Conservation (phyloP, 2,888 invertebrate genomes). For the Pemphredon lugubris region DNA sequence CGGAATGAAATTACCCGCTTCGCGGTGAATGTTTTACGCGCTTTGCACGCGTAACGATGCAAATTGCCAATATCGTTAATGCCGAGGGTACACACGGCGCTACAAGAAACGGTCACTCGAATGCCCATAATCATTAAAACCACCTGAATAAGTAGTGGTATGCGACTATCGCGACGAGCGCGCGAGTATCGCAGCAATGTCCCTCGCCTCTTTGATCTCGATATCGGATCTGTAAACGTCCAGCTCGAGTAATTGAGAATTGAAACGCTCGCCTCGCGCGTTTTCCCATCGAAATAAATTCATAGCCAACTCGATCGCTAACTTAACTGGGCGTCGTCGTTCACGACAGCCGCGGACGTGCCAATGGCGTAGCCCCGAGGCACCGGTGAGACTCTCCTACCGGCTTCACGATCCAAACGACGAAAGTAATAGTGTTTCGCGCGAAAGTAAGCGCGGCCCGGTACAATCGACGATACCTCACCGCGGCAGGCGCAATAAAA, state of each 20-base stretch:
- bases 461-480: slow-evolving; percentile 46
- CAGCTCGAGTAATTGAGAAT: background rate
- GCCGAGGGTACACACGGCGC: background rate
- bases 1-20: slow-evolving; percentile 46
- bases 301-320: background rate
- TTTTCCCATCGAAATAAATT: slow-evolving; percentile 9
- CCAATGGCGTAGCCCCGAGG: background rate
- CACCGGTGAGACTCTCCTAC: background rate
- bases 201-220: background rate
- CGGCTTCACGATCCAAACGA: background rate
- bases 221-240: slow-evolving; percentile 6
- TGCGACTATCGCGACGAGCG: background rate
- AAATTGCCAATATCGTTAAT: background rate
- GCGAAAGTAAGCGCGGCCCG: slow-evolving; percentile 17
- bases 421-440: slow-evolving; percentile 36
- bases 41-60: background rate
- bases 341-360: background rate
- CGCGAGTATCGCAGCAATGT: background rate
- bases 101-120: background rate
- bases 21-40: background rate
- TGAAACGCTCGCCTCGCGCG: background rate
- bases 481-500: slow-evolving; percentile 45
- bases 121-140: too few relatives aligned
- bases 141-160: too few relatives aligned
- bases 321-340: slow-evolving; percentile 4